Evolutionary conservation across 2,113 vertebrate species (phyloP).

Genomic region (Larimichthys polyactis): DNA sequence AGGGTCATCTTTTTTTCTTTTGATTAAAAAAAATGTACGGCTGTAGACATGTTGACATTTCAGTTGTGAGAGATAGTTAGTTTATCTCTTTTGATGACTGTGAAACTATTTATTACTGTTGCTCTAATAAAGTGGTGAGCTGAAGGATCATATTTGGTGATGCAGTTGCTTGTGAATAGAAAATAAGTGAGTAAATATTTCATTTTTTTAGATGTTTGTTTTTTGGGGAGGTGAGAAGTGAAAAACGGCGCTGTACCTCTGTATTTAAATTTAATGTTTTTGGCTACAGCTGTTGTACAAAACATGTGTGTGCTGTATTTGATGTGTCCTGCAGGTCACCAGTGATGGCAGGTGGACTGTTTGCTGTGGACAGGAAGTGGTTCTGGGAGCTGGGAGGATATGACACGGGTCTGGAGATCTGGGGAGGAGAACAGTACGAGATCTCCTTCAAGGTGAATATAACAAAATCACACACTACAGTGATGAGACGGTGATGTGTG

Average conservation of each 20-base stretch:
- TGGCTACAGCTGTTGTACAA: neutral
- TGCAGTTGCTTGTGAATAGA: neutral
- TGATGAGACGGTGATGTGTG: too few species aligned
- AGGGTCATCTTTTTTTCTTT: neutral
- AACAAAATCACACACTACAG: neutral
- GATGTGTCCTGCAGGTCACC: constrained; percentile 88
- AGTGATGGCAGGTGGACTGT: constrained; percentile 98
- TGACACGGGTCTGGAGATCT: constrained; percentile 86
- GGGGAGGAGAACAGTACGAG: constrained; percentile 87
- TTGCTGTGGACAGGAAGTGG: constrained; percentile 97
- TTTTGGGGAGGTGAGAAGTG: neutral
- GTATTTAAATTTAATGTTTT: neutral
- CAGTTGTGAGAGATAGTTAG: neutral
- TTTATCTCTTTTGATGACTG: neutral
- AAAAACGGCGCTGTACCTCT: neutral
- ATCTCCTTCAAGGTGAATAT: constrained; percentile 83
- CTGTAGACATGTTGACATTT: neutral
- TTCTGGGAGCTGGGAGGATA: constrained; percentile 90
- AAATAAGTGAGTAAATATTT: neutral
- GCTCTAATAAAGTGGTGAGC: neutral
- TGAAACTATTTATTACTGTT: neutral
- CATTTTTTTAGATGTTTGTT: neutral
- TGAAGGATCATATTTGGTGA: neutral
- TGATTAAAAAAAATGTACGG: neutral
- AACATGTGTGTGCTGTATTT: neutral